Conservation (phyloP, 2,888 invertebrate species). For the Phytoseiulus persimilis region DNA sequence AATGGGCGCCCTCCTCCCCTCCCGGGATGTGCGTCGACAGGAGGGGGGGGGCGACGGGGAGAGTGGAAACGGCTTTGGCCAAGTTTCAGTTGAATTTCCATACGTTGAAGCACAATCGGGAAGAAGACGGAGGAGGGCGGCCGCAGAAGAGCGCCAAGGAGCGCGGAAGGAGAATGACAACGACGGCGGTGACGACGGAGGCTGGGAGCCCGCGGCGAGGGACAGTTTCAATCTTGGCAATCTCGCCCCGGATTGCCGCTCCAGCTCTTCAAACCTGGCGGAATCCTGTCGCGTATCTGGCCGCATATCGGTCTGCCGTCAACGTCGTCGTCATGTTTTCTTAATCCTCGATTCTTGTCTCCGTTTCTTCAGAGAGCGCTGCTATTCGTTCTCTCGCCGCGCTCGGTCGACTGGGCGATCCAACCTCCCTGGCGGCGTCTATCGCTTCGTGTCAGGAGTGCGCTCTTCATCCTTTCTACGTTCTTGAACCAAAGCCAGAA, state of each 20-base stretch:
- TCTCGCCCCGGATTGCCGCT: neutral
- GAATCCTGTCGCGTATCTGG: neutral
- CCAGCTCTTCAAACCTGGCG: neutral
- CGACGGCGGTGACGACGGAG: neutral
- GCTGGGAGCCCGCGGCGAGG: neutral
- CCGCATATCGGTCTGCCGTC: neutral
- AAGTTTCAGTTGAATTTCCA: neutral
- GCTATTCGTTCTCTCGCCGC: neutral
- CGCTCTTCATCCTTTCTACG: neutral
- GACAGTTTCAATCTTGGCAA: neutral
- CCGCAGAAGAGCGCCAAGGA: neutral
- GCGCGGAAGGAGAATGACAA: neutral
- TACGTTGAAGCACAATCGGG: neutral
- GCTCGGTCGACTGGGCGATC: neutral
- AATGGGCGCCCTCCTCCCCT: neutral
- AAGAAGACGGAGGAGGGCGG: neutral
- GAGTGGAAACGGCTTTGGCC: neutral
- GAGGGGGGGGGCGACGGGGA: neutral
- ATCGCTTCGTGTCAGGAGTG: neutral
- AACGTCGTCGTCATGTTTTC: neutral
- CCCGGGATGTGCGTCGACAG: too few species aligned
- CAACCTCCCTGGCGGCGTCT: neutral
- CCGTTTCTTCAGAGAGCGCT: neutral
- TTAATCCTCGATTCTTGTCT: neutral
- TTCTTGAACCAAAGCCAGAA: neutral